These are phyloP conservation scores for Upupa epops DNA, from an alignment of 2,113 vertebrate species.

Conservation along the genomic window DNA sequence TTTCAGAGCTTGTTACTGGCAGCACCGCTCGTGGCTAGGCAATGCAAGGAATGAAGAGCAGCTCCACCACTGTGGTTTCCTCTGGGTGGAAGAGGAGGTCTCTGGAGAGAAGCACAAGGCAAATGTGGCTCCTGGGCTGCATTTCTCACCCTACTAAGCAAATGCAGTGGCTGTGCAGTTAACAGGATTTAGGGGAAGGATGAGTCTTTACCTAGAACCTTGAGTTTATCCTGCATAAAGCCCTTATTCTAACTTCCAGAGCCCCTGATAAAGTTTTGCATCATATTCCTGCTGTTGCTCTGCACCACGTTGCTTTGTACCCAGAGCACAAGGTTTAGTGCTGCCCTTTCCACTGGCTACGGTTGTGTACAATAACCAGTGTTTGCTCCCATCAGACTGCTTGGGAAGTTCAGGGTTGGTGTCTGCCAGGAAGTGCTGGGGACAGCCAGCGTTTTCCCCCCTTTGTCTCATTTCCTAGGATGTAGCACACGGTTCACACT, in stretches of 20 bases:
- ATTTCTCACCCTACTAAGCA: background rate
- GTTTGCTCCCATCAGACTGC: background rate
- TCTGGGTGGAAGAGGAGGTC: background rate
- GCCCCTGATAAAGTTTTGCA: background rate
- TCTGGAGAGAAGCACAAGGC: background rate
- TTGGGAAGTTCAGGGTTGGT: background rate
- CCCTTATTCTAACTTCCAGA: background rate
- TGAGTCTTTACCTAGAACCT: background rate
- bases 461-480: accelerated
- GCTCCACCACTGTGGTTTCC: background rate
- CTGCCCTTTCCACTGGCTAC: background rate
- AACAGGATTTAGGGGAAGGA: background rate
- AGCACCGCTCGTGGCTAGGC: background rate
- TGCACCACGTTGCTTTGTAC: background rate
- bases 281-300: background rate
- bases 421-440: background rate
- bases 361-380: background rate
- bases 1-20: background rate
- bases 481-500: accelerated
- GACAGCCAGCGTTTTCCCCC: background rate
- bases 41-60: background rate
- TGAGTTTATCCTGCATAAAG: background rate
- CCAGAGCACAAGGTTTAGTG: background rate
- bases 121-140: background rate
- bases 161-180: background rate